A percentile compares a stretch with the other conserved stretches of the same genome.
Conservation (phyloP, 2,888 invertebrate genomes). For the Mechanitis messenoides region DNA sequence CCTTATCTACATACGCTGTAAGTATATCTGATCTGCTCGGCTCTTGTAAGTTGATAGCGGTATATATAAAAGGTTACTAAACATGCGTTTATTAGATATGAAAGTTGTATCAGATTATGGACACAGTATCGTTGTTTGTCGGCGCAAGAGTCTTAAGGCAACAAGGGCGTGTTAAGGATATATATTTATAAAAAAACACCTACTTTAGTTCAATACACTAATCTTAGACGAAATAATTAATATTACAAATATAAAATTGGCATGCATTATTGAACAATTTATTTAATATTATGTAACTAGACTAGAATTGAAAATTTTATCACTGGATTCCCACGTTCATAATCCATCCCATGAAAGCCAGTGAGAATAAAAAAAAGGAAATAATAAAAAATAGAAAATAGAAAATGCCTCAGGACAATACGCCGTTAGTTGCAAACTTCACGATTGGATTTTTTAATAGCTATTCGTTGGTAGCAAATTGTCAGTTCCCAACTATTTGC, state of each 20-base stretch:
- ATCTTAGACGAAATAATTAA: too few species aligned
- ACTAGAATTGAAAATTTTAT: not conserved
- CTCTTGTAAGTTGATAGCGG: constrained; percentile 65
- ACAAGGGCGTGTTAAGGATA: constrained; percentile 8
- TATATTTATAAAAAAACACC: too few species aligned
- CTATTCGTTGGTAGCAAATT: constrained; percentile 1
- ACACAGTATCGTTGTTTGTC: constrained; percentile 51
- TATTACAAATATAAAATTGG: too few species aligned
- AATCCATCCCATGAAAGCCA: constrained; percentile 2
- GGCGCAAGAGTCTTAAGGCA: constrained; percentile 27
- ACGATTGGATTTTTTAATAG: constrained; percentile 2
- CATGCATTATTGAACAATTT: too few species aligned
- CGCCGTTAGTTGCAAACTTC: not conserved
- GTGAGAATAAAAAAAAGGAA: constrained; percentile 1
- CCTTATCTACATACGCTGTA: constrained; percentile 31
- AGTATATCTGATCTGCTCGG: constrained; percentile 48
- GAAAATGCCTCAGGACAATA: constrained; percentile 5
- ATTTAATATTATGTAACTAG: not conserved
- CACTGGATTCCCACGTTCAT: constrained; percentile 5
- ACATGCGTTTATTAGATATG: constrained; percentile 71
- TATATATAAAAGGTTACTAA: constrained; percentile 61
- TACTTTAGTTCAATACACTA: too few species aligned
- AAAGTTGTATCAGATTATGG: constrained; percentile 66
- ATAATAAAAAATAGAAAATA: constrained; percentile 1
- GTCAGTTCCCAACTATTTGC: not conserved